Base-by-base conservation (phyloP, 2,113 vertebrate genomes). In the Montifringilla adamsi region DNA sequence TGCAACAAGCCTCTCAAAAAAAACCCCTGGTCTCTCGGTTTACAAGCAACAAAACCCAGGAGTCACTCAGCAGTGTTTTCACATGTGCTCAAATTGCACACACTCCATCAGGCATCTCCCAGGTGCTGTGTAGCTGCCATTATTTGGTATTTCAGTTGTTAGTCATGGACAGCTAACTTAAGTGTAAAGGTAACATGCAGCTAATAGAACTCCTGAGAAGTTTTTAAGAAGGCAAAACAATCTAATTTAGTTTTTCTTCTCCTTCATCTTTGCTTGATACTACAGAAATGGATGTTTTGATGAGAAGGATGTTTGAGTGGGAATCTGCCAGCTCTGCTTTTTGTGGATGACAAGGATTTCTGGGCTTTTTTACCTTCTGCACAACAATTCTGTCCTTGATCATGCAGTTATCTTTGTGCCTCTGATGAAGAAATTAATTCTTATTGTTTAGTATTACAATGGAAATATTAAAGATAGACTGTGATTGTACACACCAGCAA, bases 381-480 rank as follows among this genome's bases (percentile, higher is more conserved):
- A 58, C 37, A 83, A 64, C 7, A 2, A 77, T 70, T 85, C 79
- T 84, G 72, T 77, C 72, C 85, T 92, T 96, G 92, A 92, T 80
- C 43, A 69, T 46, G 33, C 73, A 80, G 72, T 58, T 88, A 79
- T 66, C 53, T 77, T 58, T 84, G 56, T 83, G 39, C 64, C 85
- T 90, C 75, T 69, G 79, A 90, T 68, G 52, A 86, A 85, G 86
- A 33, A 84, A 80, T 31, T 37, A 58, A 90, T 88, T 55, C 33
- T 80, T 69, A 92, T 70, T 94, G 83, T 90, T 95, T 76, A 86
- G 82, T 46, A 64, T 83, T 95, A 83, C 67, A 85, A 73, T 31
- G 59, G 33, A 39, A 94, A 73, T 90, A 83, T 31, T 92, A 92
- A 93, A 80, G 55, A n/a, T 31, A 85, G 79, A 37, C 50, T 80